phyloP scores from a whole-genome alignment of 2,113 vertebrate genomes.

The Clarias batrachus region DNA sequence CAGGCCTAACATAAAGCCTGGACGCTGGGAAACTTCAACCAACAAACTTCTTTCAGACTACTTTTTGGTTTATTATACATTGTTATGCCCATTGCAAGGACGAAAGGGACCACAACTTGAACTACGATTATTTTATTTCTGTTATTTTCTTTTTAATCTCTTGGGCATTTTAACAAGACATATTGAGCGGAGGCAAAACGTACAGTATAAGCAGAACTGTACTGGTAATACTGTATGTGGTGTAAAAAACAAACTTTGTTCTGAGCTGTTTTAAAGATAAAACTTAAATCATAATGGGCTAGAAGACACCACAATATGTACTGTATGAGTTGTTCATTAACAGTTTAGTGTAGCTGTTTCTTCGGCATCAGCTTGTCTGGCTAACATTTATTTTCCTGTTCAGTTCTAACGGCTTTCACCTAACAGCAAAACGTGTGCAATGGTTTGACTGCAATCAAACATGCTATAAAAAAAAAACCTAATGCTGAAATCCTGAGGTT shows the following conservation, averaged over 20 bases:
- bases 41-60: neutral
- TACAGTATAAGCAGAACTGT: neutral
- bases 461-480: slow-evolving; percentile 10
- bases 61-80: neutral
- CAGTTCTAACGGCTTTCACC: neutral
- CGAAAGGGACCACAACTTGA: neutral
- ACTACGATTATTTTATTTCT: neutral
- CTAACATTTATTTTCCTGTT: neutral
- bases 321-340: slow-evolving; percentile 26
- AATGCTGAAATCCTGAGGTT: slow-evolving; percentile 13
- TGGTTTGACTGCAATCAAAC: neutral
- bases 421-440: neutral
- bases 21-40: neutral
- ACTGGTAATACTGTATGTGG: neutral
- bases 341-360: slow-evolving; percentile 19
- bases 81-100: neutral
- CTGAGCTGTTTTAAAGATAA: slow-evolving; percentile 7
- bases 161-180: neutral
- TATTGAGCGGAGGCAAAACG: neutral
- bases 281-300: neutral
- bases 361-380: neutral
- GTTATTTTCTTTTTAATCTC: neutral
- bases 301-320: neutral
- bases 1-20: neutral
- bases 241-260: neutral